Conservation (phyloP, 2,113 vertebrate species). For the Spheniscus mendiculus region DNA sequence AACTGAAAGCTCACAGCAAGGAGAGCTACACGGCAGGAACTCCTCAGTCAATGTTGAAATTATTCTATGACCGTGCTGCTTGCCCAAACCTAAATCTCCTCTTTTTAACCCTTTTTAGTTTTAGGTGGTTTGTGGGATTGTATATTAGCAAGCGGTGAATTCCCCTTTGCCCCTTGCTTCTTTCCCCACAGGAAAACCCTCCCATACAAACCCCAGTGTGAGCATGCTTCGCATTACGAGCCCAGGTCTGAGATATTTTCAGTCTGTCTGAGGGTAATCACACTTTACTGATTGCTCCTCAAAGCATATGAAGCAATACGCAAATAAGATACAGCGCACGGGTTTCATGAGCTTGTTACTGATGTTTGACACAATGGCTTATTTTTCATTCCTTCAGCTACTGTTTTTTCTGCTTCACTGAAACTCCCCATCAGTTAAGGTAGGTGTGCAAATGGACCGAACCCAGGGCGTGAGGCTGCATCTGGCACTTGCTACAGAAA, state of each 20-base stretch:
- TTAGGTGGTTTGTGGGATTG: not conserved
- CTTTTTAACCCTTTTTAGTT: not conserved
- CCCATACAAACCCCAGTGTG: accelerated
- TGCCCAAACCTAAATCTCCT: not conserved
- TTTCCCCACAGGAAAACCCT: not conserved
- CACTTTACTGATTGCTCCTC: not conserved
- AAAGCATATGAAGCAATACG: not conserved
- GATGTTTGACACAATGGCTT: not conserved
- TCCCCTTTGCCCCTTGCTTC: not conserved
- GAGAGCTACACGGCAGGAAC: constrained; percentile 39
- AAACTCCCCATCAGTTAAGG: not conserved
- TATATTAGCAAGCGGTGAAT: not conserved
- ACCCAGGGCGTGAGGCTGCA: not conserved
- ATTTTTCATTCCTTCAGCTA: not conserved
- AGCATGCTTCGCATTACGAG: not conserved
- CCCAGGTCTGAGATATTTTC: not conserved
- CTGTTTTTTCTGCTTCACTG: not conserved
- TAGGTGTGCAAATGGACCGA: not conserved
- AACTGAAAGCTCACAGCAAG: not conserved
- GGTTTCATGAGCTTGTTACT: not conserved
- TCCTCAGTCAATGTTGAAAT: not conserved
- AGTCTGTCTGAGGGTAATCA: not conserved
- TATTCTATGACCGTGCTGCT: not conserved
- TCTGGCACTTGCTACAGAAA: not conserved
- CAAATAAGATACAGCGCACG: accelerated